A percentile compares a stretch with the other conserved stretches of the same genome.
Evolutionary conservation across 2,113 vertebrate genomes (phyloP).

Genomic region (Xyrauchen texanus): DNA sequence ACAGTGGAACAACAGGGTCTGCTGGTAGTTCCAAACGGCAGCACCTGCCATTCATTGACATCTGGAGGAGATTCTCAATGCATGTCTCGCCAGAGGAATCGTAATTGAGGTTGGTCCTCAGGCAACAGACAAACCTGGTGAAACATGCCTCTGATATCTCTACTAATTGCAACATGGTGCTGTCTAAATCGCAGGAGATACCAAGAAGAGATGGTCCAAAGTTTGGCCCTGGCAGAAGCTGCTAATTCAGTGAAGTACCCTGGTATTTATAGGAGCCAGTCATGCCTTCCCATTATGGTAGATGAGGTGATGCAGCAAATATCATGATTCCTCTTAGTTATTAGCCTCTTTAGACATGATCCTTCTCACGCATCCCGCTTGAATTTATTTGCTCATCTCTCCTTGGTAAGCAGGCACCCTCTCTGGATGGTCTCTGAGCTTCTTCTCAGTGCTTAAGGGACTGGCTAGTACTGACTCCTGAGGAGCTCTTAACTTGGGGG

Average conservation of each 20-base stretch:
- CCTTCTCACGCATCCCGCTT: no score
- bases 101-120: background rate
- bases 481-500: no score
- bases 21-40: background rate
- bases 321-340: no score
- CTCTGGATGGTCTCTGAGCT: no score
- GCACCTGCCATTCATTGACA: background rate
- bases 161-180: background rate
- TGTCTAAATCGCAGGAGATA: background rate
- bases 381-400: no score
- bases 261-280: background rate
- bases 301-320: background rate
- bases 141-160: background rate
- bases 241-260: background rate
- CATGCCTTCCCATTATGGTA: background rate
- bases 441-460: no score
- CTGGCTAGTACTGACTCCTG: background rate
- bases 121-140: background rate
- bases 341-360: no score
- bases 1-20: slow-evolving; percentile 2
- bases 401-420: no score
- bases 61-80: background rate
- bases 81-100: background rate
- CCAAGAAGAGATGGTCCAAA: background rate
- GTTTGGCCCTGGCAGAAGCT: background rate